Evolutionary conservation across 2,888 invertebrate genomes (phyloP), one percentile per base, ranked within the genome.

Genomic region (Suillia variegata): DNA sequence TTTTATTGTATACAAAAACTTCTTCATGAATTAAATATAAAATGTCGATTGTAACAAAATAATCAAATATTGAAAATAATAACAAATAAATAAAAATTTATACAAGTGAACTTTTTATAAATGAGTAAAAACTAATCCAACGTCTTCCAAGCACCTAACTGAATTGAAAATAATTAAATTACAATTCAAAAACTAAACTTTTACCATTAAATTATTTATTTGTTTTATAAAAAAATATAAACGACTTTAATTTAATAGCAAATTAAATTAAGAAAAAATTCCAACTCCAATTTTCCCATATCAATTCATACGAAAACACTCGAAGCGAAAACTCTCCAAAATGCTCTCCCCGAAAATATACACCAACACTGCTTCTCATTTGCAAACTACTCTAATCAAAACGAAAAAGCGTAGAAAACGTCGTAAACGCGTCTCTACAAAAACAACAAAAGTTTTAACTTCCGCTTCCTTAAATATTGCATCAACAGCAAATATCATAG

Each of bases 301-400:
- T 18, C 2, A 26, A 22, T 12, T 42, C 24, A 31, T 21, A 26
- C 15, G 18, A 1, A 24, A 51, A 33, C 17, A 21, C 1, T 18
- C 15, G 45, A 15, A 58, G n/a, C n/a, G n/a, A n/a, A n/a, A n/a
- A n/a, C n/a, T n/a, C n/a, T n/a, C n/a, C n/a, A 56, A 31, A 47
- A 76, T 78, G 77, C 65, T 77, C 56, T 70, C 72, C 38, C 73
- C 76, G 49, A 68, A 70, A 67, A 64, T 66, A 57, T 69, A 67
- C 53, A 73, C 69, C 20, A 67, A 62, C 62, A 63, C 68, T 45
- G 55, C 67, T 15, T 53, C 69, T 47, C 59, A 65, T 10, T 54
- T 67, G 56, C 68, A 72, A 54, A 54, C 42, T 3, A 54, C 42
- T 3, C 58, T 77, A 53, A 57, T 72, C 52, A 75, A 67, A 65